Evolutionary conservation across 1,140 invertebrate species (phyloP).

Genomic region (Drosophila athabasca): DNA sequence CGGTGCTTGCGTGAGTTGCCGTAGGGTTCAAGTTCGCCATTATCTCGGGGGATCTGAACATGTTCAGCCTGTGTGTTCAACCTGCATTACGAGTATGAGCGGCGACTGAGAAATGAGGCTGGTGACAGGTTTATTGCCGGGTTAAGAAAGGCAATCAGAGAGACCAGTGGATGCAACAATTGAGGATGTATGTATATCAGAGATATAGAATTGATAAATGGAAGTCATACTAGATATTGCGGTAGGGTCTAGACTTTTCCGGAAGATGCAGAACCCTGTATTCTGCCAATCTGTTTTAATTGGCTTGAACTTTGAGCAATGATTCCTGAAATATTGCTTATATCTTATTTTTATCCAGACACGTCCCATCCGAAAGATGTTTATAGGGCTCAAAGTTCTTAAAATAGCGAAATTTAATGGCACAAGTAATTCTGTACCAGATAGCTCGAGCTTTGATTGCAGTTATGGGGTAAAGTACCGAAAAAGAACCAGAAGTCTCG

Average conservation of each 20-base stretch:
- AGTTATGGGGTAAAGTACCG: constrained; percentile 8
- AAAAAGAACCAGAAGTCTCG: constrained; percentile 31
- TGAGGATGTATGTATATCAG: not conserved
- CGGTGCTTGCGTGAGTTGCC: constrained; percentile 42
- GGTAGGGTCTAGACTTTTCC: too few species aligned
- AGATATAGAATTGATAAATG: too few species aligned
- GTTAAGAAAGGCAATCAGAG: constrained; percentile 24
- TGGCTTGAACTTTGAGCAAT: too few species aligned
- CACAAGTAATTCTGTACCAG: too few species aligned
- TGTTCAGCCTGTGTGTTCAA: constrained; percentile 13
- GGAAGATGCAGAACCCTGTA: too few species aligned
- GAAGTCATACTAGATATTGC: too few species aligned
- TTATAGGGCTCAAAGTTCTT: too few species aligned
- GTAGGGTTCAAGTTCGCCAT: constrained; percentile 64
- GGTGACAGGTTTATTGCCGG: constrained; percentile 52
- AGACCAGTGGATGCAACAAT: not conserved
- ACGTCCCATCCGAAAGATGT: too few species aligned
- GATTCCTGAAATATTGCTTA: too few species aligned
- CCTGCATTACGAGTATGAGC: constrained; percentile 6
- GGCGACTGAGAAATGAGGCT: constrained; percentile 9
- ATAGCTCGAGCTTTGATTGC: constrained; percentile 1
- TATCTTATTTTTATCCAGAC: too few species aligned
- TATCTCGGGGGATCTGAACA: constrained; percentile 33
- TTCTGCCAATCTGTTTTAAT: too few species aligned
- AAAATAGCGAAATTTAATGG: too few species aligned